Evolutionary conservation across 2,797 vertebrate genomes (phyloP), one percentile per base, ranked within the genome.

Genomic region (Dendrocincla fuliginosa): DNA sequence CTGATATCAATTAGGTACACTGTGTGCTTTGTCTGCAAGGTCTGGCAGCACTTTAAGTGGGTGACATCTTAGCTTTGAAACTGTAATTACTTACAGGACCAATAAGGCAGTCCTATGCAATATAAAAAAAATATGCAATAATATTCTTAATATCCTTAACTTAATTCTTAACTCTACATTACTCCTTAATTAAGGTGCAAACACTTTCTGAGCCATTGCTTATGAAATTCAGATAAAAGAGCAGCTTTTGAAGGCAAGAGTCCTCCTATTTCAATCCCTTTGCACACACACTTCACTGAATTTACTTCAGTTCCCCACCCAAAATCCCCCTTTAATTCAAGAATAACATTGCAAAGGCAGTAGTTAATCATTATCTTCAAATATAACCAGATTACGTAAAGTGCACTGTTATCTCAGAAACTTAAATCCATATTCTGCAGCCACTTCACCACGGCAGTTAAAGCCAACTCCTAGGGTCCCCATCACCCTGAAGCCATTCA

Each of bases 331-430:
- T 79, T 44, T 79, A 75, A 81, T 47, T 88, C 70, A 93, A 82
- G 57, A 55, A 37, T 0, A 79, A 32, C 59, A 53, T 8, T 52
- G 20, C 63, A 93, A 92, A 93, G 27, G 67, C 16, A 90, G 32
- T 56, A 79, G 86, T 84, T 93, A 96, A 96, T 95, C 32, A 90
- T 96, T 87, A 82, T 25, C 90, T 84, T 73, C 77, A 73, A 73
- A 68, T 3, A 32, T 47, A 84, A 68, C 42, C 30, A 37, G 33
- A 81, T 69, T 69, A 84, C 2, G 0, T 46, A 83, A 60, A 37
- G 61, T 32, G 60, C 20, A n/a, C 18, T 12, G 41, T 74, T 77
- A 24, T 16, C 50, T 81, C 63, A 55, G 22, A 46, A 68, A 75
- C 65, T 63, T 52, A 27, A 71, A 73, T 52, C 28, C 13, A 23